Conservation (phyloP, 1,140 invertebrate genomes). For the Zaprionus kolodkinae region DNA sequence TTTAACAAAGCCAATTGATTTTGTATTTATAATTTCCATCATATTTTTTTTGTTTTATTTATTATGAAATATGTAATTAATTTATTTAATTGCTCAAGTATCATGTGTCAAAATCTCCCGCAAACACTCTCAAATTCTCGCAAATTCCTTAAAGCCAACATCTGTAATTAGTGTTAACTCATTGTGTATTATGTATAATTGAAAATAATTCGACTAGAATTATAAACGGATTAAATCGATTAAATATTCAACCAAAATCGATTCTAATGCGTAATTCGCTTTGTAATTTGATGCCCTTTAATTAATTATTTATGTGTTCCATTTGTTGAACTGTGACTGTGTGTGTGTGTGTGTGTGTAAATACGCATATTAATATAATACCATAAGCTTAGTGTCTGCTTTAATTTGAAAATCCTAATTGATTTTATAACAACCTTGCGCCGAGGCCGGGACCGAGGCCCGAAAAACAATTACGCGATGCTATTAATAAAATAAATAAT, state of each 20-base stretch:
- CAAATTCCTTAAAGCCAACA: background rate
- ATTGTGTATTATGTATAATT: background rate
- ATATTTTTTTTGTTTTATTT: too few species aligned
- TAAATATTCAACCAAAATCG: conserved; percentile 5
- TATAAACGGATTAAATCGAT: conserved; percentile 2
- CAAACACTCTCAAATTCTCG: background rate
- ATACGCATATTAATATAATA: conserved; percentile 18
- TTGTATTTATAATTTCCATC: too few species aligned
- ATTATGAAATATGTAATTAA: too few species aligned
- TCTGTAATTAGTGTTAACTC: background rate
- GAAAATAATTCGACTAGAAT: conserved; percentile 2
- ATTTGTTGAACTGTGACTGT: background rate
- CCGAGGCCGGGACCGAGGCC: conserved; percentile 1
- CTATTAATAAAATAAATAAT: conserved; percentile 67
- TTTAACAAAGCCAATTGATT: too few species aligned
- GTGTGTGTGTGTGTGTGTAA: background rate
- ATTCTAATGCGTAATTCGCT: background rate
- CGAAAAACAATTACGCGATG: conserved; percentile 64
- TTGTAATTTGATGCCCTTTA: conserved; percentile 2
- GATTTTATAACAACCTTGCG: conserved; percentile 62
- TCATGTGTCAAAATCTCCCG: too few species aligned
- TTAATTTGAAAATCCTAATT: conserved; percentile 56
- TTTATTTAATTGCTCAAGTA: too few species aligned
- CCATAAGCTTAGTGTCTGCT: conserved; percentile 43
- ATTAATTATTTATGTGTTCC: background rate